Conservation (phyloP, 1,140 invertebrate species). For the Dysdera silvatica region DNA sequence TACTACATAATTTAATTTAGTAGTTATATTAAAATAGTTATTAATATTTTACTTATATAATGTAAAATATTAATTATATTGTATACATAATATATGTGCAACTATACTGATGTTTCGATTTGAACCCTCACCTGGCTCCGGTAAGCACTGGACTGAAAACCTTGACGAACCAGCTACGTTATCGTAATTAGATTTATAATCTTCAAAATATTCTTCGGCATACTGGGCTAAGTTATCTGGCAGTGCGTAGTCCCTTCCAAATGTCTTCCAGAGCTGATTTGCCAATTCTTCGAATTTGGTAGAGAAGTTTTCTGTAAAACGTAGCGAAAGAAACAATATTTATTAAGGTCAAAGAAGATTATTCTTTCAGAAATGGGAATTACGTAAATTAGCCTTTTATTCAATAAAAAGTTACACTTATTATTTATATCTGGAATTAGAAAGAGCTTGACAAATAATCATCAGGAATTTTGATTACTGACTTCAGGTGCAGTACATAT, state of each 20-base stretch:
- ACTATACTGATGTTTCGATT: no score
- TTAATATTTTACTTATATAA: no score
- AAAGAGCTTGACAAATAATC: no score
- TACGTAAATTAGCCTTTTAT: background rate
- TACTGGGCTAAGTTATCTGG: conserved; percentile 52
- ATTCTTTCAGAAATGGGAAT: background rate
- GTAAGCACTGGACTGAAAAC: conserved; percentile 59
- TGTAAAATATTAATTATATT: no score
- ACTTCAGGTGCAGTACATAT: no score
- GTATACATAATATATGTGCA: no score
- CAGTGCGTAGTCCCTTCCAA: conserved; percentile 61
- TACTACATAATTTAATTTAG: no score
- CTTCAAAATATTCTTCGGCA: conserved; percentile 61
- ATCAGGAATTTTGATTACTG: no score
- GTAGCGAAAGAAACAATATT: background rate
- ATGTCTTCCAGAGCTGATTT: conserved; percentile 51
- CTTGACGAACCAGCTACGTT: conserved; percentile 37
- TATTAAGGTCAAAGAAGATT: background rate
- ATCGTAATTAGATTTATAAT: conserved; percentile 41
- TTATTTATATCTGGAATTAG: background rate
- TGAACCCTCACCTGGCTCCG: conserved; percentile 63
- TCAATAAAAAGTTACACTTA: background rate
- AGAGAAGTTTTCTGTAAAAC: conserved; percentile 28
- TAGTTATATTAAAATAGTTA: no score
- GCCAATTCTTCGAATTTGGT: conserved; percentile 35